Evolutionary conservation across 2,113 vertebrate species (phyloP).

Genomic region (Prochilodus magdalenae): DNA sequence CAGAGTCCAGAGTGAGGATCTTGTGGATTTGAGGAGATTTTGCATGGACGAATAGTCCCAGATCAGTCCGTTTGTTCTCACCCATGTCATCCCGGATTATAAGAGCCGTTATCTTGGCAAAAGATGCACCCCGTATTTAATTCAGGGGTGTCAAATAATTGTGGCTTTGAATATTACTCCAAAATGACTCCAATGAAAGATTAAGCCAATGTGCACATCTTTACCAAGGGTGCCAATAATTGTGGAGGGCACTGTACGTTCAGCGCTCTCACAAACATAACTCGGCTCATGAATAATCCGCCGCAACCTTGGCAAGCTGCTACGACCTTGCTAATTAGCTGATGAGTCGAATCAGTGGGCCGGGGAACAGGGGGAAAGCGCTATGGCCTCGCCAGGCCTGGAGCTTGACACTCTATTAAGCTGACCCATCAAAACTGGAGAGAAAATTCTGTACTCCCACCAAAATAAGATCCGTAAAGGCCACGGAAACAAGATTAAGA

Average conservation of each 20-base stretch:
- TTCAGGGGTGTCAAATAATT: neutral
- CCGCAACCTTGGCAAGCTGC: slow-evolving; percentile 20
- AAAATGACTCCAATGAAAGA: neutral
- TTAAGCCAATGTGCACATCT: neutral
- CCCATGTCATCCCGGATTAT: neutral
- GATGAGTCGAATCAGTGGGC: slow-evolving; percentile 30
- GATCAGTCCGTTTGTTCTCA: neutral
- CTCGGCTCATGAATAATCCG: slow-evolving; percentile 37
- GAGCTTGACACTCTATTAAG: slow-evolving; percentile 3
- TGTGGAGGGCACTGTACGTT: slow-evolving; percentile 9
- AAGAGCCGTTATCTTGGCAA: neutral
- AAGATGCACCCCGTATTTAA: neutral
- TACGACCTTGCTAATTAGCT: slow-evolving; percentile 44
- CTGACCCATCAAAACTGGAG: neutral
- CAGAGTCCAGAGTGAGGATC: neutral
- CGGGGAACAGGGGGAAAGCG: neutral
- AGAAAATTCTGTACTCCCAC: neutral
- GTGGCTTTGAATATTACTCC: neutral
- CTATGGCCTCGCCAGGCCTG: neutral
- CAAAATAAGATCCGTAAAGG: neutral
- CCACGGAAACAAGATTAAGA: neutral
- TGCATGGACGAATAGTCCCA: neutral
- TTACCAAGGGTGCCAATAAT: neutral
- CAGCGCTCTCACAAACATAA: slow-evolving; percentile 20
- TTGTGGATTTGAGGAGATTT: neutral